Evolutionary conservation across 2,113 vertebrate species (phyloP).

Genomic region (Morone chrysops): DNA sequence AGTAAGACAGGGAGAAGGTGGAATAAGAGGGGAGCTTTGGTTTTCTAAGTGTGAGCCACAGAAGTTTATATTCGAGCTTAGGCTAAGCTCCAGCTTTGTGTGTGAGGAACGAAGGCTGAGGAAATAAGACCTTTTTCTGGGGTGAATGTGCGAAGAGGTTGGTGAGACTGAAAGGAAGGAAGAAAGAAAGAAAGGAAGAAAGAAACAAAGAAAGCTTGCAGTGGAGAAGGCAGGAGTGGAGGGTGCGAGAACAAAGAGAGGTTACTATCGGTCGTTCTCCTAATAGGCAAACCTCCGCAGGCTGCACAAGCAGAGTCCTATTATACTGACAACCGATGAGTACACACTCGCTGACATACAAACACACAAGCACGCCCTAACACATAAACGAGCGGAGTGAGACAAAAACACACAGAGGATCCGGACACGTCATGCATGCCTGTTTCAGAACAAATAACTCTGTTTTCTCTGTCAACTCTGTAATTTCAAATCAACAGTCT

Average conservation of each 20-base stretch:
- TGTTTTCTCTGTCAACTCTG: conserved; percentile 4
- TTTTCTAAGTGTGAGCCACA: not conserved
- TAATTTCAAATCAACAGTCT: not conserved
- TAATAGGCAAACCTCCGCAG: conserved; percentile 52
- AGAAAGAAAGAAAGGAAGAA: conserved; percentile 12
- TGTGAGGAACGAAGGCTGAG: not conserved
- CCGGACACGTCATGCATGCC: not conserved
- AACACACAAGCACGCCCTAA: conserved; percentile 9
- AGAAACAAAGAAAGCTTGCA: not conserved
- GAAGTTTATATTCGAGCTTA: conserved; percentile 3
- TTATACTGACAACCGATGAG: conserved; percentile 46
- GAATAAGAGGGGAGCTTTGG: conserved; percentile 10
- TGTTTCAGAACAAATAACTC: conserved; percentile 33
- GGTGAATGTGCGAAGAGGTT: not conserved
- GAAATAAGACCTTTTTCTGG: conserved; percentile 9
- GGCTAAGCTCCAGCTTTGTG: not conserved
- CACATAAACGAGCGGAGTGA: not conserved
- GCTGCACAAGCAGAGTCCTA: conserved; percentile 31
- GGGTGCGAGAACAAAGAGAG: conserved; percentile 68
- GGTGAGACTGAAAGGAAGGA: not conserved
- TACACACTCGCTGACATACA: conserved; percentile 22
- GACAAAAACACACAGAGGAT: conserved; percentile 10
- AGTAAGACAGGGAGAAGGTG: conserved; percentile 24
- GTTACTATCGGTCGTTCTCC: conserved; percentile 77
- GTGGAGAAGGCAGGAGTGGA: conserved; percentile 19